A percentile compares a stretch with the other conserved stretches of the same genome.
Conservation (phyloP, 2,888 invertebrate genomes). For the Kryphioiulus occultus region DNA sequence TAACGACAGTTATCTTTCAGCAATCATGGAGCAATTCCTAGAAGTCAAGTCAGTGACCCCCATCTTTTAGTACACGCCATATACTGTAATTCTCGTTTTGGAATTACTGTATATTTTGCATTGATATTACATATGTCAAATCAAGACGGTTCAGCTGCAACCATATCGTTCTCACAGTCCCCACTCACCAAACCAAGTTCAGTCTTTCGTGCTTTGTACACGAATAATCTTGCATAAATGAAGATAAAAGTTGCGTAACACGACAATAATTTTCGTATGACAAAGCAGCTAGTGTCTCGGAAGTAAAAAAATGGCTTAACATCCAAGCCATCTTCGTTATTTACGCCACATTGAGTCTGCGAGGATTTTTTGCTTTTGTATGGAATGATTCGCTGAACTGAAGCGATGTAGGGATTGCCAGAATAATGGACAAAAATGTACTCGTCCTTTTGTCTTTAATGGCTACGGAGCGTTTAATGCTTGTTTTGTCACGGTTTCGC, state of each 20-base stretch:
- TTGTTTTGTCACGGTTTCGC: neutral
- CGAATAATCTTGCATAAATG: neutral
- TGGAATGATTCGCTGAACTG: neutral
- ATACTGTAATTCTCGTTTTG: too few species aligned
- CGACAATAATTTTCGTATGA: constrained; percentile 19
- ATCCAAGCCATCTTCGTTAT: neutral
- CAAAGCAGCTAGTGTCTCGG: neutral
- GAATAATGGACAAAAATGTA: neutral
- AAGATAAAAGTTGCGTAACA: constrained; percentile 4
- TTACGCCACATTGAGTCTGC: neutral
- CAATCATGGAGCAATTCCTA: too few species aligned
- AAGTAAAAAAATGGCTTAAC: neutral
- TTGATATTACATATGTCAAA: too few species aligned
- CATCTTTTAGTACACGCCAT: too few species aligned
- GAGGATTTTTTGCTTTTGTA: neutral
- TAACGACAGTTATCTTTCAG: too few species aligned
- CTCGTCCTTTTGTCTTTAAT: neutral
- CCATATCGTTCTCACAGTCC: too few species aligned
- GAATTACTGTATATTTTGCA: too few species aligned
- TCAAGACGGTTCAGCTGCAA: too few species aligned
- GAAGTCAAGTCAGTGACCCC: too few species aligned
- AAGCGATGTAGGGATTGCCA: neutral
- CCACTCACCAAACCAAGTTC: neutral
- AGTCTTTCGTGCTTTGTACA: neutral
- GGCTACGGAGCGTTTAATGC: neutral